Conservation (phyloP, 1,140 invertebrate genomes). For the Ladona fulva region DNA sequence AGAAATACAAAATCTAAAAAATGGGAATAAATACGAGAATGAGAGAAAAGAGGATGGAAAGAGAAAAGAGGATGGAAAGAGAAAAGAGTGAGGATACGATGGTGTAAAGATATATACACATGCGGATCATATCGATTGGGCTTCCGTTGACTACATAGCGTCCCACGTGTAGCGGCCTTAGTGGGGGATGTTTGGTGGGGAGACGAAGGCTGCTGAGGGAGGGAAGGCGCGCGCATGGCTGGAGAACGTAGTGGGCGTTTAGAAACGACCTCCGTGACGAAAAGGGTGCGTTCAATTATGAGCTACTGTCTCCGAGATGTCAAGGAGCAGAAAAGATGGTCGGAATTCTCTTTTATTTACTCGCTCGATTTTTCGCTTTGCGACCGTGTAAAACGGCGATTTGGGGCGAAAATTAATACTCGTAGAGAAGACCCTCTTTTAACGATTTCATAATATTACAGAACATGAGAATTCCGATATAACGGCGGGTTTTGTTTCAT, state of each 20-base stretch:
- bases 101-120: conserved; percentile 6
- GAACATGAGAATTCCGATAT: too few relatives aligned
- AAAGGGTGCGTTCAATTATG: neutral
- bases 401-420: too few relatives aligned
- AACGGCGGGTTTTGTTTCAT: too few relatives aligned
- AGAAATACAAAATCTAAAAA: too few relatives aligned
- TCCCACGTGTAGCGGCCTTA: neutral
- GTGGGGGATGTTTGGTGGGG: neutral
- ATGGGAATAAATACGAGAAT: neutral
- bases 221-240: neutral
- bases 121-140: neutral
- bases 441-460: too few relatives aligned
- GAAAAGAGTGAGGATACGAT: neutral
- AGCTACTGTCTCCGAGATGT: neutral
- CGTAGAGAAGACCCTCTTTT: too few relatives aligned
- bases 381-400: too few relatives aligned
- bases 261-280: neutral
- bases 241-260: neutral
- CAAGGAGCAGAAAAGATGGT: neutral
- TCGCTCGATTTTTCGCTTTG: too few relatives aligned
- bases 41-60: neutral
- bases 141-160: neutral
- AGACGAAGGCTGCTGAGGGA: neutral
- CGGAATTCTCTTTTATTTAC: too few relatives aligned
- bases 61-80: neutral